These are phyloP conservation scores for Ceratina japonica DNA, from an alignment of 1,140 invertebrate genomes.

Conservation along the genomic window DNA sequence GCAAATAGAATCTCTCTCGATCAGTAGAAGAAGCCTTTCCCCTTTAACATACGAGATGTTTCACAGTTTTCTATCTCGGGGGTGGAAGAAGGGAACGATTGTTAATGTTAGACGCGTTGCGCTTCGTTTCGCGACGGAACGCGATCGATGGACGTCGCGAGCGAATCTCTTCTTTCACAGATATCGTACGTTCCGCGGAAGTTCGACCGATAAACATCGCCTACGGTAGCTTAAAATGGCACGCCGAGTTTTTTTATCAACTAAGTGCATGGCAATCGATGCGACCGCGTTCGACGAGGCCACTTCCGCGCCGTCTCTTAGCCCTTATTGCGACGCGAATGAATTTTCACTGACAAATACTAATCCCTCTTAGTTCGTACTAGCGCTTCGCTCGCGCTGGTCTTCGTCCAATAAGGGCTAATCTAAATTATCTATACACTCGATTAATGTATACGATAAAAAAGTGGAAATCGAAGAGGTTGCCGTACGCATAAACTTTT, in stretches of 20 bases:
- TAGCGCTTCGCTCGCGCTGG: background rate
- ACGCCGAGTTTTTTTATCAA: conserved; percentile 45
- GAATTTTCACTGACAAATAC: background rate
- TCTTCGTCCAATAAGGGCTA: background rate
- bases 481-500: background rate
- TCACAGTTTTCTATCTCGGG: background rate
- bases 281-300: conserved; percentile 11
- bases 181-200: background rate
- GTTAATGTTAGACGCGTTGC: background rate
- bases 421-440: background rate
- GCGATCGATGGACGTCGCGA: background rate
- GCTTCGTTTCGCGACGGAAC: background rate
- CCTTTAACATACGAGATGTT: conserved; percentile 30
- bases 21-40: conserved; percentile 50
- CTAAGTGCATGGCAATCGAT: conserved; percentile 48
- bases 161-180: background rate
- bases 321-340: background rate
- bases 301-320: background rate
- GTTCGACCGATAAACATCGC: conserved; percentile 3
- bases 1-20: conserved; percentile 52
- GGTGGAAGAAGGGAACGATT: conserved; percentile 43
- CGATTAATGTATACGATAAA: background rate
- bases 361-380: background rate
- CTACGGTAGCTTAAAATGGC: conserved; percentile 47
- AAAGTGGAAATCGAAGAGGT: background rate